Base-by-base conservation (phyloP, 2,797 vertebrate species). In the Pipistrellus pygmaeus region DNA sequence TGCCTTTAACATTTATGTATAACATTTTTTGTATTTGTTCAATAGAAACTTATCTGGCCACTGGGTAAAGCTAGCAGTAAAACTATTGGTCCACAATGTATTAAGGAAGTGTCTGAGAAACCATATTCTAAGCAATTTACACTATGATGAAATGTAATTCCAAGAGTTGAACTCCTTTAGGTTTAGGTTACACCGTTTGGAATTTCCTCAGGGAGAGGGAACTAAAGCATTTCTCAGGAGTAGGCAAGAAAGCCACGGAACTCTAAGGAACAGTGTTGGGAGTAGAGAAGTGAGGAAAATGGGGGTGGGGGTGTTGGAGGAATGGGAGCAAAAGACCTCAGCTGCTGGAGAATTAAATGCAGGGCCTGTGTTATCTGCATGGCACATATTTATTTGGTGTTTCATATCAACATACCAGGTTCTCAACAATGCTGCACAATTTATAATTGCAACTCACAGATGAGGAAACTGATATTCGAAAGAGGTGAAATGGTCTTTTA, bases 381-480 rank as follows among this genome's bases (percentile, higher is more conserved):
- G 57, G 57, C 44, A 82, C 64, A 41, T 60, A 68, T n/a, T 92
- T 73, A 41, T 57, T 88, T 81, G 44, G 46, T 68, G 46, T 35
- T 89, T 78, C 23, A 76, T 7, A 71, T 60, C 55, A 75, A 14
- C 30, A 32, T 38, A 14, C 60, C 38, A 87, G 17, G n/a, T 84
- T 83, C 44, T 84, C 46, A 23, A 72, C 15, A 90, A 5, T 82
- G 35, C 12, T 72, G 5, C 23, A 66, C 10, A 72, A 66, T 80
- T 92, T 92, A 88, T 55, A 44, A n/a, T 44, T 87, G 8, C 81
- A 66, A 38, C 14, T 92, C 80, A 92, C 1, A 84, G 75, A 53
- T 27, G 69, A 92, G 18, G 35, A 90, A 86, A 44, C 30, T 18
- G 72, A 27, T 78, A 75, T 64, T 83, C 35, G 64, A 80, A 73